These are phyloP conservation scores for Eolophus roseicapilla DNA, from an alignment of 2,113 vertebrate species.

Conservation along the genomic window DNA sequence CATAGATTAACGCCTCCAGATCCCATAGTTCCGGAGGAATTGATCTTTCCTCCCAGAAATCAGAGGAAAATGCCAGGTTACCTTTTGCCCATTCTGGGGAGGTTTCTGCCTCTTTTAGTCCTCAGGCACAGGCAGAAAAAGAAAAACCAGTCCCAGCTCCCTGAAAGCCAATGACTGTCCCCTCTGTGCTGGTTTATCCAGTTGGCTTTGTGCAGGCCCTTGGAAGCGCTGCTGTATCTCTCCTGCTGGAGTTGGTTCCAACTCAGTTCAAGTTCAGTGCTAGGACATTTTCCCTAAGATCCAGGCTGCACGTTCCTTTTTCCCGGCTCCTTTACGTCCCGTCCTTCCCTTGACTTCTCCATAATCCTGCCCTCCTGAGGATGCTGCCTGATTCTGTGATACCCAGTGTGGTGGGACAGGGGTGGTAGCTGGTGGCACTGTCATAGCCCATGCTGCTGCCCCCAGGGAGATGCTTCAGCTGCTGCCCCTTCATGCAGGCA, in stretches of 20 bases:
- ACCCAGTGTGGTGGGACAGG: accelerated
- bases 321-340: not conserved
- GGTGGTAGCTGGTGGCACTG: not conserved
- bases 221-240: not conserved
- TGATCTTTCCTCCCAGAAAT: not conserved
- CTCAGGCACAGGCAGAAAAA: not conserved
- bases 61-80: not conserved
- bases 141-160: not conserved
- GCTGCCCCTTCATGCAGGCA: not conserved
- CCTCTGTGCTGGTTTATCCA: not conserved
- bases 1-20: not conserved
- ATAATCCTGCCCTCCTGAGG: not conserved
- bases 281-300: not conserved
- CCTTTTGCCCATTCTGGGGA: not conserved
- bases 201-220: not conserved
- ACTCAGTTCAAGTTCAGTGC: not conserved
- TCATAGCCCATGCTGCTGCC: not conserved
- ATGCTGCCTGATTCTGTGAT: accelerated
- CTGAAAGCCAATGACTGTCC: not conserved
- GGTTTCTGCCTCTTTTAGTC: not conserved
- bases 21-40: not conserved
- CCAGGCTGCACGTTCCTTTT: not conserved
- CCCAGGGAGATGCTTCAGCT: accelerated
- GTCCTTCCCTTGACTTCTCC: not conserved
- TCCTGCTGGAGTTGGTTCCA: not conserved